A percentile compares a stretch with the other conserved stretches of the same genome.
Conservation (phyloP, 2,113 vertebrate genomes). For the Gymnarchus niloticus region DNA sequence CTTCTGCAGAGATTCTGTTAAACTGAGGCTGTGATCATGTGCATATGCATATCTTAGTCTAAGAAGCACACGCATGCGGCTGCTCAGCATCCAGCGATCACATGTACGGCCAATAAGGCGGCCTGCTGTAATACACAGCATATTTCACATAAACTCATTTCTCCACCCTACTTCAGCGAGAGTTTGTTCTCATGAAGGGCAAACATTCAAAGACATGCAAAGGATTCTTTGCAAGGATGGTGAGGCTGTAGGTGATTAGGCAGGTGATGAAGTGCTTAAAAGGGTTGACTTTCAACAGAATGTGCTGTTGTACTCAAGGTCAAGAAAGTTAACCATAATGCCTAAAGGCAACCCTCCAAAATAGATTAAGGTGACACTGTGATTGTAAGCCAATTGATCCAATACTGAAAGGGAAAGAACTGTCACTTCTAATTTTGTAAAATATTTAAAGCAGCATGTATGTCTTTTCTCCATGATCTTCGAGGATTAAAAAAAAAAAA, state of each 20-base stretch:
- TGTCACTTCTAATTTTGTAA: not conserved
- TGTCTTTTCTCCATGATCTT: not conserved
- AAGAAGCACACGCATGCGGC: not conserved
- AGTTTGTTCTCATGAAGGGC: not conserved
- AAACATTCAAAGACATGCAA: not conserved
- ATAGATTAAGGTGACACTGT: not conserved
- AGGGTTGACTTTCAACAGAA: not conserved
- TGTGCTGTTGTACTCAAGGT: not conserved
- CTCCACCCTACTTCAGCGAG: not conserved
- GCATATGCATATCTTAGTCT: not conserved
- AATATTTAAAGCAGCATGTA: not conserved
- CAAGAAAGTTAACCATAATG: not conserved
- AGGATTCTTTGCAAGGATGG: not conserved
- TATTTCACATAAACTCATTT: not conserved
- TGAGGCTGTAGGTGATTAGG: not conserved
- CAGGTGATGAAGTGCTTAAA: not conserved
- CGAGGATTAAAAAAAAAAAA: too few species aligned
- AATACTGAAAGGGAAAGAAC: not conserved
- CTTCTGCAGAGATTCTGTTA: not conserved
- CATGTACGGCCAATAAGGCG: not conserved
- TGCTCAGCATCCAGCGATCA: too few species aligned
- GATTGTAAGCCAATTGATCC: not conserved
- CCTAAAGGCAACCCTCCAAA: conserved; percentile 1
- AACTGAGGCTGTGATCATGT: not conserved
- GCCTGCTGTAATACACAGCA: not conserved